phyloP scores from a whole-genome alignment of 2,888 invertebrate genomes.

The Pyralis farinalis region DNA sequence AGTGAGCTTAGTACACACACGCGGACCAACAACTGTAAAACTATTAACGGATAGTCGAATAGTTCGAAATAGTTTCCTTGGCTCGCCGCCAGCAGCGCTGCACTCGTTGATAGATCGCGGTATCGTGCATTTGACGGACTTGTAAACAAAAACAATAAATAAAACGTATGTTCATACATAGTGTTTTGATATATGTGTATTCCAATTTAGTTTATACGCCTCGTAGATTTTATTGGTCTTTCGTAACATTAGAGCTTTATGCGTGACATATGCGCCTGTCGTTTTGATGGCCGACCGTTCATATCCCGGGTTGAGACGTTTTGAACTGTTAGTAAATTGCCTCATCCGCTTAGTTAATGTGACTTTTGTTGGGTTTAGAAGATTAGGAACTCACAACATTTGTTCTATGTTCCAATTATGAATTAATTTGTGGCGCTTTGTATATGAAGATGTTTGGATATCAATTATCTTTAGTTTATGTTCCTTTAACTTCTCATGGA shows the following conservation, averaged over 20 bases:
- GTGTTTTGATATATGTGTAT: constrained; percentile 57
- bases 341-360: too few species aligned
- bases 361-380: too few species aligned
- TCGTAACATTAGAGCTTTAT: constrained; percentile 25
- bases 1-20: constrained; percentile 52
- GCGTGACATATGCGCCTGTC: constrained; percentile 28
- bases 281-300: constrained; percentile 37
- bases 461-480: too few species aligned
- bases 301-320: constrained; percentile 6
- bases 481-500: too few species aligned
- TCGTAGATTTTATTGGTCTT: constrained; percentile 53
- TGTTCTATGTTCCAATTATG: too few species aligned
- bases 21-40: constrained; percentile 59
- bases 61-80: constrained; percentile 71
- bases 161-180: constrained; percentile 47
- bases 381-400: too few species aligned
- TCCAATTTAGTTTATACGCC: constrained; percentile 48
- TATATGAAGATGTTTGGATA: too few species aligned
- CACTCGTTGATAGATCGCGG: constrained; percentile 54
- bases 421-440: too few species aligned
- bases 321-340: neutral
- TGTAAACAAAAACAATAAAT: constrained; percentile 70
- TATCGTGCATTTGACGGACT: constrained; percentile 61
- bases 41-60: constrained; percentile 62
- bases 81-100: constrained; percentile 58